Conservation (phyloP, 2,888 invertebrate genomes). For the Tribolium freemani region DNA sequence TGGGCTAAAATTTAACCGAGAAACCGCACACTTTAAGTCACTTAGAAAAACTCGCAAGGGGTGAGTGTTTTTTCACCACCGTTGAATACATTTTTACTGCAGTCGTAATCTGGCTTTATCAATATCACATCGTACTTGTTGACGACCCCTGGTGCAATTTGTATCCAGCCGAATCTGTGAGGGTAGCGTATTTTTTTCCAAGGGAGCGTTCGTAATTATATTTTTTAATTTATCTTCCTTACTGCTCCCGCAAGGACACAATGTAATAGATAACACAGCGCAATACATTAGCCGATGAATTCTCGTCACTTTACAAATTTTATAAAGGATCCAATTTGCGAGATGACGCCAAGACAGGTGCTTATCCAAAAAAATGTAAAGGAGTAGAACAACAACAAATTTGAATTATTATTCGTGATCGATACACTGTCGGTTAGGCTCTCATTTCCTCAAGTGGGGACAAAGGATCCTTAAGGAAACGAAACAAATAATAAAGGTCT, state of each 20-base stretch:
- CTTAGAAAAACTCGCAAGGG: too few species aligned
- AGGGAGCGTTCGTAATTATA: constrained; percentile 79
- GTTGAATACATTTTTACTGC: background rate
- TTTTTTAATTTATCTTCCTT: constrained; percentile 82
- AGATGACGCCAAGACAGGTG: constrained; percentile 49
- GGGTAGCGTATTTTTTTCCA: constrained; percentile 66
- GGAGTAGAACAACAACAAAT: constrained; percentile 12
- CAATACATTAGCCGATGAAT: constrained; percentile 63
- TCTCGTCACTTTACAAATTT: constrained; percentile 60
- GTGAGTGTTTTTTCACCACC: background rate
- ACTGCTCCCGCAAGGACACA: constrained; percentile 67
- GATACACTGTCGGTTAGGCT: background rate
- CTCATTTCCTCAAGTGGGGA: background rate
- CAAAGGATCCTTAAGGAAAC: background rate
- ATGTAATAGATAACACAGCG: constrained; percentile 61
- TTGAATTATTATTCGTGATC: constrained; percentile 15
- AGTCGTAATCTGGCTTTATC: too few species aligned
- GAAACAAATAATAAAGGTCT: background rate
- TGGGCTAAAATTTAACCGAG: too few species aligned
- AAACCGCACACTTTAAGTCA: too few species aligned
- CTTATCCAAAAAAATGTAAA: background rate
- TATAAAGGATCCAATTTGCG: constrained; percentile 55
- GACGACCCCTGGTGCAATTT: constrained; percentile 50
- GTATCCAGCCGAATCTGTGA: constrained; percentile 54
- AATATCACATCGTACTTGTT: constrained; percentile 30